Evolutionary conservation across 1,140 invertebrate genomes (phyloP).

Genomic region (Pararge aegeria): DNA sequence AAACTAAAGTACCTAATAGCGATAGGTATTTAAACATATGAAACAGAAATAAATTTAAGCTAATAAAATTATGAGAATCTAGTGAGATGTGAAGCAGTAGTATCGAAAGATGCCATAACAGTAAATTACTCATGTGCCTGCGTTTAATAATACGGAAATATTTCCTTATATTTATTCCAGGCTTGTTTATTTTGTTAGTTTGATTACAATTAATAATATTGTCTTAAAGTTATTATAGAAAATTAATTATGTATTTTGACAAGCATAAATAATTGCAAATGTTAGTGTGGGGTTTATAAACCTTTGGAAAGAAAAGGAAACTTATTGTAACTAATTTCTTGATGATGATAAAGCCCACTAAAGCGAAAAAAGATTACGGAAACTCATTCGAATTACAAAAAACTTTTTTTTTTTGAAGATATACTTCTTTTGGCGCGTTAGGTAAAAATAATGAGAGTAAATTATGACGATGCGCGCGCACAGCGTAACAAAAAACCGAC

Average conservation of each 20-base stretch:
- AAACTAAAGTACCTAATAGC: too few relatives aligned
- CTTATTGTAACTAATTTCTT: too few relatives aligned
- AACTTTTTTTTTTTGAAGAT: too few relatives aligned
- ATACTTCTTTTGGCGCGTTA: too few relatives aligned
- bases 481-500: too few relatives aligned
- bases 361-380: conserved; percentile 17
- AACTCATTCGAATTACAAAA: conserved; percentile 29
- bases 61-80: neutral
- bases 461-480: too few relatives aligned
- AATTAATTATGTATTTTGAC: neutral
- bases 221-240: neutral
- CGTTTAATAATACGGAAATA: neutral
- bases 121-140: neutral
- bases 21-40: too few relatives aligned
- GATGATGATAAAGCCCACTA: neutral
- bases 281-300: neutral
- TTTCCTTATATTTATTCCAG: neutral
- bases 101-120: neutral
- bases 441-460: too few relatives aligned
- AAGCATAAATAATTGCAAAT: neutral
- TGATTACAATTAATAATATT: neutral
- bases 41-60: too few relatives aligned
- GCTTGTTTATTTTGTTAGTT: neutral
- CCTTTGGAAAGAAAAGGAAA: neutral
- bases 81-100: neutral